These are phyloP conservation scores for Alloplasta piceator DNA, from an alignment of 2,888 invertebrate genomes.

Conservation along the genomic window DNA sequence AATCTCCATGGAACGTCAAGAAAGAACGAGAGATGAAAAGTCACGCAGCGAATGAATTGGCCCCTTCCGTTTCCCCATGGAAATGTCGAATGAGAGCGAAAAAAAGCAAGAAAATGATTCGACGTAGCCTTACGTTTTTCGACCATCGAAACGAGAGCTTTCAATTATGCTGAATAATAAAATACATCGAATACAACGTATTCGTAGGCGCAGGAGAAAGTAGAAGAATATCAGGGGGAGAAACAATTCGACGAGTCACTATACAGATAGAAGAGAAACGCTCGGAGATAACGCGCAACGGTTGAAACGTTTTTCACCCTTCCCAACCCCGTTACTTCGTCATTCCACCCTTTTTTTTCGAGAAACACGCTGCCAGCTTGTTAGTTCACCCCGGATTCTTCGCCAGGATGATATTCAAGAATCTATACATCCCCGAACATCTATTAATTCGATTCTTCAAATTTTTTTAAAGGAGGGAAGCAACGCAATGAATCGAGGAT, in stretches of 20 bases:
- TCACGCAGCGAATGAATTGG: slow-evolving; percentile 58
- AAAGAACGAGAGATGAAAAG: slow-evolving; percentile 53
- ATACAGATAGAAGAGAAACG: slow-evolving; percentile 34
- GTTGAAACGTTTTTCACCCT: slow-evolving; percentile 56
- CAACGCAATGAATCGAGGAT: slow-evolving; percentile 4
- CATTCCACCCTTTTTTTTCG: slow-evolving; percentile 45
- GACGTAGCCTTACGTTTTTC: slow-evolving; percentile 48
- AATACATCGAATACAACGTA: slow-evolving; percentile 53
- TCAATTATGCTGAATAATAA: slow-evolving; percentile 70
- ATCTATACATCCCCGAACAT: slow-evolving; percentile 20
- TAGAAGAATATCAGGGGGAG: slow-evolving; percentile 35
- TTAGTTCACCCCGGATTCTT: slow-evolving; percentile 29
- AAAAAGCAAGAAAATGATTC: slow-evolving; percentile 43
- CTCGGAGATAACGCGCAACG: slow-evolving; percentile 48
- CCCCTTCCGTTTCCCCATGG: slow-evolving; percentile 4
- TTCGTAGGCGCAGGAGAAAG: slow-evolving; percentile 18
- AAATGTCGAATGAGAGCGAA: not conserved
- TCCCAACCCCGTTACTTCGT: slow-evolving; percentile 48
- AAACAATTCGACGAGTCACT: slow-evolving; percentile 53
- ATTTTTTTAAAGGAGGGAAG: not conserved
- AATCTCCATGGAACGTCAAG: slow-evolving; percentile 5
- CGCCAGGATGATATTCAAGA: slow-evolving; percentile 58
- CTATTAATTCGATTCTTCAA: slow-evolving; percentile 43
- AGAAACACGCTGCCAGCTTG: slow-evolving; percentile 27
- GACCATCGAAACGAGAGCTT: slow-evolving; percentile 59